Base-by-base conservation (phyloP, 2,797 vertebrate genomes). In the Pseudochirops cupreus region DNA sequence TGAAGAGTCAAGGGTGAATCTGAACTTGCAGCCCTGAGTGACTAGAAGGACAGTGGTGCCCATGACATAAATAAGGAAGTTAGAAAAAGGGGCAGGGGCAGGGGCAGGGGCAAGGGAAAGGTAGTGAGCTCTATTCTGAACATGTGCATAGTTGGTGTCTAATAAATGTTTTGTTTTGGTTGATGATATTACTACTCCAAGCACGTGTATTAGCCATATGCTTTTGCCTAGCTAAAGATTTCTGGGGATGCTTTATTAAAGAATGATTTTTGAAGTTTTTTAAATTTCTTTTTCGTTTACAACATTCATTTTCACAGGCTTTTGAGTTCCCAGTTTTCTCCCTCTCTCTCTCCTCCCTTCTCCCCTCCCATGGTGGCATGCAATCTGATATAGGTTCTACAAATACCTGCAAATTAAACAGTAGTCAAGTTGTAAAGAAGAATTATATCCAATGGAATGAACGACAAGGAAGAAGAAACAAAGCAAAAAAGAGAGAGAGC, bases 191-290 rank as follows among this genome's bases (percentile, higher is more conserved):
- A 33, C 95, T 94, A 93, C 94, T 94, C 62, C 90, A 24, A 59
- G 46, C 56, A 58, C 89, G 33, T 24, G 0, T 87, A 52, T 58
- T 92, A 31, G 96, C 1, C 56, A 87, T 24, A 90, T 53, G 39
- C 50, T 67, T 95, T 6, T 92, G 95, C 95, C 93, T 96, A 96
- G 90, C 56, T 97, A 59, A 93, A 90, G 46, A 82, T 90, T 96
- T 90, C 90, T 97, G 96, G 53, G 58, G 33, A 94, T 91, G 62
- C 50, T 94, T 39, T 90, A 94, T 95, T 95, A 87, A 93, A 95
- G 52, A 96, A 52, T 53, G 1, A 53, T 91, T 13, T 62, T 50
- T 16, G 13, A 55, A 1, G 7, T 55, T 55, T 53, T 53, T 55
- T 9, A 53, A 53, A 53, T 53, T 55, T 55, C 6, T 3, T 55